Base-by-base conservation (phyloP, 2,888 invertebrate species). In the Andrena praecox region DNA sequence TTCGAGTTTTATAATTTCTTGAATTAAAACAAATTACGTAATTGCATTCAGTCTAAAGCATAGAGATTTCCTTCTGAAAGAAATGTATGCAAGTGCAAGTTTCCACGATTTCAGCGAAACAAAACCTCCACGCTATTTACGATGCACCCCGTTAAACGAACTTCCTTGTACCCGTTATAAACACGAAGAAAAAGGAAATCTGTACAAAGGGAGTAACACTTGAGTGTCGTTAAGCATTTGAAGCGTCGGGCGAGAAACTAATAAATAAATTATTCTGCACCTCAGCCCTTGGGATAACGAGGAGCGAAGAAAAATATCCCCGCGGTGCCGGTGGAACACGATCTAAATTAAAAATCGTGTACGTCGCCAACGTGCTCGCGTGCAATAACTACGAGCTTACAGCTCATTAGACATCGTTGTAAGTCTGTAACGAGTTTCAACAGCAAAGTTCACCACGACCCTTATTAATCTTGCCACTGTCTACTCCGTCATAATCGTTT, bases 271-370 rank as follows among this genome's bases (percentile, higher is more conserved):
- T 72, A 73, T 33, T 66, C 64, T 8, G n/a, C 42, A 42, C 4
- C 42, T 56, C 54, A 7, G 7, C 7, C 54, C 24, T 20, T 54
- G 54, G 8, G 48, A 42, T 42, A 42, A 42, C 59, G 29, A 70
- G n/a, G 33, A 10, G 10, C 12, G n/a, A 64, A 69, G 68, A 75
- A 42, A 56, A n/a, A 79, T 69, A 56, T 48, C 56, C 50, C 1
- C 42, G 16, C 42, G 42, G 12, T 42, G 42, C 42, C 4, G 42
- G 16, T 16, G 20, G 48, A 80, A 70, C 70, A 77, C 31, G 76
- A 70, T 71, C 70, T 76, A 77, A 80, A 80, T 80, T 80, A 80
- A 80, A 77, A 80, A 76, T 76, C 77, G 66, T 71, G 67, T 60
- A 62, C 59, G 52, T 42, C 42, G 20, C 24, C 35, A 35, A 63